A percentile compares a stretch with the other conserved stretches of the same genome.
These are phyloP conservation scores for Sterrhoptilus dennistouni DNA, from an alignment of 2,113 vertebrate genomes.

Conservation along the genomic window DNA sequence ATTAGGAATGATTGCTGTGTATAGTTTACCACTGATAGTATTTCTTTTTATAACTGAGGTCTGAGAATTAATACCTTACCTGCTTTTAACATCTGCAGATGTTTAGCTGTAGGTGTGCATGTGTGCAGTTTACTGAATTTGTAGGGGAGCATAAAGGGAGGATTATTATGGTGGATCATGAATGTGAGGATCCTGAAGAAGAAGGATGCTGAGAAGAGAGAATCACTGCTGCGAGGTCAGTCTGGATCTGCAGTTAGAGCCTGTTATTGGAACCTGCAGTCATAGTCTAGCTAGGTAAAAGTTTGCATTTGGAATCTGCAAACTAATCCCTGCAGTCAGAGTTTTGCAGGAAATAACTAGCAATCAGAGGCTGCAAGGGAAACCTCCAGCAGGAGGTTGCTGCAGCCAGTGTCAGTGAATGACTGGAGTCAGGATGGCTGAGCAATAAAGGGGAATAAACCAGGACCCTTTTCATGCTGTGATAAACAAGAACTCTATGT, in stretches of 20 bases:
- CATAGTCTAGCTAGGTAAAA: background rate
- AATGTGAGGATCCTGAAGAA: background rate
- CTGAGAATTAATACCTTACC: background rate
- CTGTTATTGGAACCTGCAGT: background rate
- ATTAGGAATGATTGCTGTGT: background rate
- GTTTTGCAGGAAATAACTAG: background rate
- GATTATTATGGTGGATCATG: background rate
- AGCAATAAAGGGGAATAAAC: background rate
- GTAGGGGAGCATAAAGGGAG: background rate
- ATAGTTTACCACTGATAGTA: background rate
- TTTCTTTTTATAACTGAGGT: background rate
- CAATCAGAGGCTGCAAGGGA: background rate
- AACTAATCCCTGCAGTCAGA: background rate
- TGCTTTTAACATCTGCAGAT: background rate
- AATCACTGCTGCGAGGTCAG: background rate
- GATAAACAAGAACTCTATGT: background rate
- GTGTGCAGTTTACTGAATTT: background rate
- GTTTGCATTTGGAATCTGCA: background rate
- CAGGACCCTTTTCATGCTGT: background rate
- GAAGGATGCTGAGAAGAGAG: background rate
- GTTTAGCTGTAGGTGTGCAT: background rate
- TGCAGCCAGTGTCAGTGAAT: background rate
- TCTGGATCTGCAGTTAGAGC: background rate
- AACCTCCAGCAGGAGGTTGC: background rate
- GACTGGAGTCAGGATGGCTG: background rate